Base-by-base conservation (phyloP, 2,888 invertebrate genomes). In the Icerya purchasi region DNA sequence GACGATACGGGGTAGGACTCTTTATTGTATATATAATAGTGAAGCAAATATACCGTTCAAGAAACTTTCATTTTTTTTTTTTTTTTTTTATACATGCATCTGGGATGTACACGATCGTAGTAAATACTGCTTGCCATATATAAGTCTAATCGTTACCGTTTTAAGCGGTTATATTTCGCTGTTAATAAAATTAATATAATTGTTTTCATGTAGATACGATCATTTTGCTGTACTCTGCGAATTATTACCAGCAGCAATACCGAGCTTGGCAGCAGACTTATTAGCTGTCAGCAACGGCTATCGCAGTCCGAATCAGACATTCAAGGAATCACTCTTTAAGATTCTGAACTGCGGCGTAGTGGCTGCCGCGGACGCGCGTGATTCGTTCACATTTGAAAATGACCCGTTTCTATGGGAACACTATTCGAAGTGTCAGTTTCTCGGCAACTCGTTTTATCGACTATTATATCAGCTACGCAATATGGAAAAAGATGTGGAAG, bases 151-250 rank as follows among this genome's bases (percentile, higher is more conserved):
- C n/a, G 49, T 8, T 49, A 8, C 10, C 49, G 49, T 49, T 14
- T 14, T 49, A 49, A 14, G 49, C 8, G 14, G 14, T 14, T 8
- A 8, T 8, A 49, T 49, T 49, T 49, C 3, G 8, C 21, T n/a
- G n/a, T n/a, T n/a, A n/a, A n/a, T n/a, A n/a, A n/a, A n/a, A n/a
- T n/a, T n/a, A n/a, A n/a, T n/a, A n/a, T 57, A 19, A 65, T 70
- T 60, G 63, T 61, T 62, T 64, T 62, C 14, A 10, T 51, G 0
- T 64, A 71, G 79, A 19, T 83, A 82, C 67, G 83, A 83, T 68
- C 83, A 83, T 68, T 83, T 83, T 69, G 78, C 82, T 1, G 77
- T 78, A 5, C 71, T 83, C 3, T 82, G 82, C 66, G 83, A 83
- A 68, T 69, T 82, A 19, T 70, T 83, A 53, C 82, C 83, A 0